These are phyloP conservation scores for Cheilosia pagana DNA, from an alignment of 2,888 invertebrate genomes.

Conservation along the genomic window DNA sequence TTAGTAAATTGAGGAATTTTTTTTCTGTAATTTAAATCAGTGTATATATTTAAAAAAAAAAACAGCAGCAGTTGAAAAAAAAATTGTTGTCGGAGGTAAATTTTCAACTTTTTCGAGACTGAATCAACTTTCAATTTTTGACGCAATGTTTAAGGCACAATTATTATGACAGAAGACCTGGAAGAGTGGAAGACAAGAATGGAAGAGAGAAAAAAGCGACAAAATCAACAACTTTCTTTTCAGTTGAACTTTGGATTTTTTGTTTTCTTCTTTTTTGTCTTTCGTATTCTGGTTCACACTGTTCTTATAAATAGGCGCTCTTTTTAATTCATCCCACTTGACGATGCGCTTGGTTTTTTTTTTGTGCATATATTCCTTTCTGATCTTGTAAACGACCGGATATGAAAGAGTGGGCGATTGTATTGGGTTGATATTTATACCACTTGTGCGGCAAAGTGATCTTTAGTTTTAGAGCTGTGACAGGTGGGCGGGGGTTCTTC, in stretches of 20 bases:
- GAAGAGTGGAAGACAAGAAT: background rate
- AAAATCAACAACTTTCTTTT: constrained; percentile 74
- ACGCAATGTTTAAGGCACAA: constrained; percentile 50
- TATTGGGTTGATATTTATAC: background rate
- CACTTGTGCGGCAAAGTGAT: background rate
- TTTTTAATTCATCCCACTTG: constrained; percentile 8
- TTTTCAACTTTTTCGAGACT: constrained; percentile 33
- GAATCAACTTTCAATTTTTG: constrained; percentile 69
- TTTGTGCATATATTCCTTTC: background rate
- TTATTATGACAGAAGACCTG: constrained; percentile 42
- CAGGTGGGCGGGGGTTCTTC: too few species aligned
- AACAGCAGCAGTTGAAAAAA: constrained; percentile 4
- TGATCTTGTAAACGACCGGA: constrained; percentile 31
- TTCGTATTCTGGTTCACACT: constrained; percentile 20
- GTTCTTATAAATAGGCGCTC: constrained; percentile 3
- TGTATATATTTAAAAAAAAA: constrained; percentile 16
- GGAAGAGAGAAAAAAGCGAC: constrained; percentile 25
- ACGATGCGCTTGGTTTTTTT: constrained; percentile 7
- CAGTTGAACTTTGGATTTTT: constrained; percentile 51
- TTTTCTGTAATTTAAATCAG: constrained; percentile 28
- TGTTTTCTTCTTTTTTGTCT: too few species aligned
- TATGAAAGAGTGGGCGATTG: background rate
- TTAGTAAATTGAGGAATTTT: constrained; percentile 5
- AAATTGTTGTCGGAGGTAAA: constrained; percentile 14
- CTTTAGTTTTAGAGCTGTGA: background rate